Conservation (phyloP, 2,113 vertebrate genomes). For the Centropus unirufus region DNA sequence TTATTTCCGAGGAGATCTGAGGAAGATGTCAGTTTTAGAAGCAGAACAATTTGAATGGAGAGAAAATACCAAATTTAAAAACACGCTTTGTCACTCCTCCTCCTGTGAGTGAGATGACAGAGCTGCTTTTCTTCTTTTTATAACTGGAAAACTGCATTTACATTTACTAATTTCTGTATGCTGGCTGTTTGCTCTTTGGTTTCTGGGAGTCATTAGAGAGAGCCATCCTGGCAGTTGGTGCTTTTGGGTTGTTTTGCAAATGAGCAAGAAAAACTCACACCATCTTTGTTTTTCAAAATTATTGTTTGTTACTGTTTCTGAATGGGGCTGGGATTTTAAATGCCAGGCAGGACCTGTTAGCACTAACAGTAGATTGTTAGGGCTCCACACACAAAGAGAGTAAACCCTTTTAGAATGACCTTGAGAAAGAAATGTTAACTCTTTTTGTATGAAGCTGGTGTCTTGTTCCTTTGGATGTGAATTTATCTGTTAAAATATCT, state of each 20-base stretch:
- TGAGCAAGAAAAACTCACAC: constrained; percentile 75
- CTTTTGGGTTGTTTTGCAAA: constrained; percentile 77
- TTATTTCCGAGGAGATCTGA: constrained; percentile 21
- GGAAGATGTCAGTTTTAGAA: constrained; percentile 7
- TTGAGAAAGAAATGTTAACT: constrained; percentile 52
- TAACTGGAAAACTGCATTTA: constrained; percentile 12
- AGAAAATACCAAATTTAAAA: constrained; percentile 32
- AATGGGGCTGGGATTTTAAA: constrained; percentile 77
- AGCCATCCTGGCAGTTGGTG: constrained; percentile 65
- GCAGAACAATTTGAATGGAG: background rate
- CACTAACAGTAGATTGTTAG: constrained; percentile 63
- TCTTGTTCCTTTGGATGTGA: background rate
- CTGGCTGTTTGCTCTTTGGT: constrained; percentile 43
- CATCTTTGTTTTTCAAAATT: constrained; percentile 72
- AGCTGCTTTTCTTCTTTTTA: constrained; percentile 43
- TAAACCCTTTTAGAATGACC: constrained; percentile 50
- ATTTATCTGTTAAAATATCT: background rate
- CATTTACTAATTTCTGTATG: constrained; percentile 37
- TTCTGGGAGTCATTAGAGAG: constrained; percentile 68
- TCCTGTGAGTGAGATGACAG: background rate
- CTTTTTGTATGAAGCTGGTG: constrained; percentile 16
- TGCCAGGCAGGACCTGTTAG: constrained; percentile 64
- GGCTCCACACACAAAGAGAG: constrained; percentile 52
- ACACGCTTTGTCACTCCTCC: background rate
- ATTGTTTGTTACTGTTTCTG: constrained; percentile 81